Evolutionary conservation across 2,113 vertebrate genomes (phyloP).

Genomic region (Lathamus discolor): DNA sequence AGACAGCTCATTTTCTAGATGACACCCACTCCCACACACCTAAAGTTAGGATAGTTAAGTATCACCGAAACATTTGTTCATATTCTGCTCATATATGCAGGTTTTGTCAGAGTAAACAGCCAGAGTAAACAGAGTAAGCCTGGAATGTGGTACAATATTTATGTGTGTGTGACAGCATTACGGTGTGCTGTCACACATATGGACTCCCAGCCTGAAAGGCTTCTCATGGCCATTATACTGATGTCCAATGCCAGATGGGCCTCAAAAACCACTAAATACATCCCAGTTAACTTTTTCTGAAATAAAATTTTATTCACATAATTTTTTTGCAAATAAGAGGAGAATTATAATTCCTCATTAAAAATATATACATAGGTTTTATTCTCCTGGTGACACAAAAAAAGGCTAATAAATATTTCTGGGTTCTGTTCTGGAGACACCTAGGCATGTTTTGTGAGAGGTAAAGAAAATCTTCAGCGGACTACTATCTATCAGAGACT

Average conservation of each 20-base stretch:
- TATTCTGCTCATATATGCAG: neutral
- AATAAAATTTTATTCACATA: neutral
- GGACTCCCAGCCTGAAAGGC: neutral
- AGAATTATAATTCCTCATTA: neutral
- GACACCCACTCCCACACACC: neutral
- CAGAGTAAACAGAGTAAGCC: neutral
- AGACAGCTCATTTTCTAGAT: neutral
- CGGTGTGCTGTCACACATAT: neutral
- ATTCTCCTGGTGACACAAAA: neutral
- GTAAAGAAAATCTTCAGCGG: neutral
- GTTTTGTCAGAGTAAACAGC: neutral
- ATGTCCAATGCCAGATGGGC: neutral
- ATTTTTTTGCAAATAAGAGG: neutral
- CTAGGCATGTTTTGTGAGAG: neutral
- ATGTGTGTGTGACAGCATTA: neutral
- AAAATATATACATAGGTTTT: neutral
- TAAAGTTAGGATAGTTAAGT: neutral
- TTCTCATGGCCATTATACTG: neutral
- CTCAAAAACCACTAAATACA: neutral
- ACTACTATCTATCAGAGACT: neutral
- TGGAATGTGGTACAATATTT: neutral
- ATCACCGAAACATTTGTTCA: neutral
- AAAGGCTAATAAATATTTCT: neutral
- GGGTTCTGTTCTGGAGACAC: neutral
- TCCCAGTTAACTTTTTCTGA: neutral